phyloP scores from a whole-genome alignment of 2,797 vertebrate species.

The Characodon lateralis region DNA sequence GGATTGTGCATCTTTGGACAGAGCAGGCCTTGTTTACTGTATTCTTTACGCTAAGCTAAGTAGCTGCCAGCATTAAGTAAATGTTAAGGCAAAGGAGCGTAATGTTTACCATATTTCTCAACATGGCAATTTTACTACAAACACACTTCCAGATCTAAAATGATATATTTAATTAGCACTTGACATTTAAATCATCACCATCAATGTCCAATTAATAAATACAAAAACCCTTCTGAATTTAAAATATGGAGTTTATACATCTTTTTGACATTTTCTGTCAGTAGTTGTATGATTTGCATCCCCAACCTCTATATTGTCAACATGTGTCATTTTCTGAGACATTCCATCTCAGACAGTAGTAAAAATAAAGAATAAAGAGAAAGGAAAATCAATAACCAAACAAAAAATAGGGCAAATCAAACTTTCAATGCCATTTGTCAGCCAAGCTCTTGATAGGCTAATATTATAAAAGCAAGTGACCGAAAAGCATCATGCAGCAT shows the following conservation, averaged over 20 bases:
- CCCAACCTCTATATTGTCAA: slow-evolving; percentile 47
- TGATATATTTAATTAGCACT: slow-evolving; percentile 11
- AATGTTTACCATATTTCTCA: neutral
- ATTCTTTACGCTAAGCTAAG: slow-evolving; percentile 19
- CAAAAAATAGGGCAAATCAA: slow-evolving; percentile 77
- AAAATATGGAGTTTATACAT: slow-evolving; percentile 38
- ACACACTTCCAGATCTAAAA: slow-evolving; percentile 4
- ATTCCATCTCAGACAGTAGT: slow-evolving; percentile 62
- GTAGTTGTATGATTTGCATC: slow-evolving; percentile 47
- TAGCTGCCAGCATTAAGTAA: neutral
- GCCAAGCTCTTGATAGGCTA: slow-evolving; percentile 79
- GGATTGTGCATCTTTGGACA: neutral
- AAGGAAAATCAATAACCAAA: slow-evolving; percentile 70
- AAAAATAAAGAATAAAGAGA: slow-evolving; percentile 49
- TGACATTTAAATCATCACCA: slow-evolving; percentile 11
- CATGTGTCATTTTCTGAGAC: slow-evolving; percentile 39
- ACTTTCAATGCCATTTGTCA: slow-evolving; percentile 81
- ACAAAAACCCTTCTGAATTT: slow-evolving; percentile 19
- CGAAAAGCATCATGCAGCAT: slow-evolving; percentile 88
- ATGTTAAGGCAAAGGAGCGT: neutral
- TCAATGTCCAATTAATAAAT: slow-evolving; percentile 15
- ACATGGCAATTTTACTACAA: slow-evolving; percentile 12
- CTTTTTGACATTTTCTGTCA: slow-evolving; percentile 52
- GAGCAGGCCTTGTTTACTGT: neutral
- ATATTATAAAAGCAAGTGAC: slow-evolving; percentile 83